Evolutionary conservation across 2,113 vertebrate genomes (phyloP).

Genomic region (Pampusana beccarii): DNA sequence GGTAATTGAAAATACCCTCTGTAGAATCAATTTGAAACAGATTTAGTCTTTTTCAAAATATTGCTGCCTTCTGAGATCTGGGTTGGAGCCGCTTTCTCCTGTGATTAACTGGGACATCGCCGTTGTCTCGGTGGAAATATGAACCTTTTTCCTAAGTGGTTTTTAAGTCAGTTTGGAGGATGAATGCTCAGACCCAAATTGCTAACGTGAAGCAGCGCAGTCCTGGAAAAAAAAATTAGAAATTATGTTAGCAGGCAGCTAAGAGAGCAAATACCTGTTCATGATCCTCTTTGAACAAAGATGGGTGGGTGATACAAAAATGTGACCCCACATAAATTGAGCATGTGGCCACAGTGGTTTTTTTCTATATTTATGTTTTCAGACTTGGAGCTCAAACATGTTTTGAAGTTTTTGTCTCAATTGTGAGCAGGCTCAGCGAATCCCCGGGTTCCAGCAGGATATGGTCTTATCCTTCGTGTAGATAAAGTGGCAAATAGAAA

Average conservation of each 20-base stretch:
- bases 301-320: not conserved
- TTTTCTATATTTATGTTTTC: not conserved
- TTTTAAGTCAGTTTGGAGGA: constrained; percentile 8
- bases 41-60: not conserved
- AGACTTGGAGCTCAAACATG: not conserved
- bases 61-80: not conserved
- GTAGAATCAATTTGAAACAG: not conserved
- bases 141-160: not conserved
- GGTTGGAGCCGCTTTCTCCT: not conserved
- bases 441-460: not conserved
- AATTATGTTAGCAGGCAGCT: not conserved
- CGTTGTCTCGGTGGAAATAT: not conserved
- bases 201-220: not conserved
- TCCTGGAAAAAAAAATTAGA: not conserved
- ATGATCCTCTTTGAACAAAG: not conserved
- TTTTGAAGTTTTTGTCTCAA: not conserved
- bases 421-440: not conserved
- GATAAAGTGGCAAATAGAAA: not conserved
- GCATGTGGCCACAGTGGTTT: fast-evolving
- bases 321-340: not conserved
- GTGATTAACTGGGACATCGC: not conserved
- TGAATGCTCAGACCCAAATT: not conserved
- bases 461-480: not conserved
- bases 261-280: not conserved
- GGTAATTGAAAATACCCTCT: not conserved